Evolutionary conservation across 2,797 vertebrate genomes (phyloP).

Genomic region (Bucorvus abyssinicus): DNA sequence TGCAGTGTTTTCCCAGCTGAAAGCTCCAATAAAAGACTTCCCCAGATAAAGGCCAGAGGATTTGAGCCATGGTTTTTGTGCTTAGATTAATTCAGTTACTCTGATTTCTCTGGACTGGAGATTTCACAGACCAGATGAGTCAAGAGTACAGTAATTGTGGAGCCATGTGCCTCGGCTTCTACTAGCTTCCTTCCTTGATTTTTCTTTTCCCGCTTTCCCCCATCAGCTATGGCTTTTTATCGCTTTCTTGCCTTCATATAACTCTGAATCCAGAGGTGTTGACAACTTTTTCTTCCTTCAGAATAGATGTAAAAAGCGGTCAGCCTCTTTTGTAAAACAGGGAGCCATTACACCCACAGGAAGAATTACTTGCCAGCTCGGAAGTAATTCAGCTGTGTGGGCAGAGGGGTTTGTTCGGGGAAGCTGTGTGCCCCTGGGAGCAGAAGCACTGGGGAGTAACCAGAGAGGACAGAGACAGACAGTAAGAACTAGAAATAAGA

Average conservation of each 20-base stretch:
- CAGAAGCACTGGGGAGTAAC: neutral
- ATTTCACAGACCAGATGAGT: neutral
- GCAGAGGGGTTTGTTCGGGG: neutral
- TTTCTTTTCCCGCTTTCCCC: neutral
- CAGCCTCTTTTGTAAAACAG: neutral
- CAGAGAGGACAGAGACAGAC: neutral
- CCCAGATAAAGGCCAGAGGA: slow-evolving; percentile 35
- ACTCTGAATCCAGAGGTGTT: neutral
- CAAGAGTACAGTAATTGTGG: neutral
- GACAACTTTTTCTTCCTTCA: neutral
- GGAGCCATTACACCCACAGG: neutral
- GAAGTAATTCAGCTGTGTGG: neutral
- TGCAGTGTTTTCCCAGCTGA: slow-evolving; percentile 14
- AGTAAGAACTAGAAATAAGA: neutral
- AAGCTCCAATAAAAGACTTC: slow-evolving; percentile 43
- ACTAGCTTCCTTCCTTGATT: neutral
- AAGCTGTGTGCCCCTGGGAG: neutral
- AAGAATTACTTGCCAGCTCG: neutral
- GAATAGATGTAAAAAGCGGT: neutral
- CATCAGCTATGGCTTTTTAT: neutral
- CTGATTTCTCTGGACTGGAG: slow-evolving; percentile 11
- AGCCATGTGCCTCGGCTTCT: neutral
- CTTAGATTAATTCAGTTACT: slow-evolving; percentile 33
- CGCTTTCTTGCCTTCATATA: neutral
- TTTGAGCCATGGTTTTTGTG: slow-evolving; percentile 20